Base-by-base conservation (phyloP, 1,140 invertebrate species). In the Solenopsis invicta region DNA sequence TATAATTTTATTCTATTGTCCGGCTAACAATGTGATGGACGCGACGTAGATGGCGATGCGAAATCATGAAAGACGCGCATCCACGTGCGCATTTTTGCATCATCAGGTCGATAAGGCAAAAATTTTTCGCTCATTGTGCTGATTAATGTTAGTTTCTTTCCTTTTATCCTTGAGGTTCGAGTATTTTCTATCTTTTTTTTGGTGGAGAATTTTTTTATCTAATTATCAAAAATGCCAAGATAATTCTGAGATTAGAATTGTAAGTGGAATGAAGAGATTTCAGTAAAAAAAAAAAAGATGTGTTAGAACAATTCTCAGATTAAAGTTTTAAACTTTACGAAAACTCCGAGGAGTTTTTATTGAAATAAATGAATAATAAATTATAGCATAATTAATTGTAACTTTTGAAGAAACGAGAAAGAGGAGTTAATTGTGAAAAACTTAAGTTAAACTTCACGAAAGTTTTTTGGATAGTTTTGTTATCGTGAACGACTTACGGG, bases 1-100 rank as follows among this genome's bases (percentile, higher is more conserved):
- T 82, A 86, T 86, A 86, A 86, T 86, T 86, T 86, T 86, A 86
- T 86, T 82, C 77, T 52, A 82, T 86, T 86, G 78, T 86, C 78
- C 78, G 52, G 52, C 52, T 37, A 82, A 82, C 77, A 82, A 82
- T 86, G 77, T 72, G 45, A 61, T 50, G 69, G n/a, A 61, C 67
- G 80, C 71, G 69, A 75, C 34, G 41, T 61, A 29, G 41, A 84
- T n/a, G 59, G 48, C 71, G 18, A 56, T 52, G 71, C 56, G 45
- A 76, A 50, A 75, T 85, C 48, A 59, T 41, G 59, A 56, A 85
- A 85, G 82, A 66, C 16, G 37, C 34, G 45, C n/a, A 37, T 62
- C 29, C 24, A 34, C 16, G n/a, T 62, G 71, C 56, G 29, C 56
- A 77, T 75, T 52, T 54, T 50, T 50, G 37, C 78, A n/a, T 29